These are phyloP conservation scores for Saguinus imperator DNA, from an alignment of 2,113 vertebrate genomes.

Conservation along the genomic window DNA sequence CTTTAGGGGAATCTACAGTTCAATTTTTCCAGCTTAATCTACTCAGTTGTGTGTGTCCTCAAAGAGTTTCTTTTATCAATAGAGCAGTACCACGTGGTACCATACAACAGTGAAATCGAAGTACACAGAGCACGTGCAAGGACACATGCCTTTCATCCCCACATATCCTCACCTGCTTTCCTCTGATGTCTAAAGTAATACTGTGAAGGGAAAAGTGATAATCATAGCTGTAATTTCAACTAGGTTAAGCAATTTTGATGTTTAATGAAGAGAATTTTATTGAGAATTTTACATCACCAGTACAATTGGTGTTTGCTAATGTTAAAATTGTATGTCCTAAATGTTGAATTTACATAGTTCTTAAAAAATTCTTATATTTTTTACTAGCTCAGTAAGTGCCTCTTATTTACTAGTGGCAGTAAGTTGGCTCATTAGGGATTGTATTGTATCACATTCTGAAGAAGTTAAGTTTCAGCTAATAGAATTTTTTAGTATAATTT, in stretches of 20 bases:
- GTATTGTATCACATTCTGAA: neutral
- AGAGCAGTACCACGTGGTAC: neutral
- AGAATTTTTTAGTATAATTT: neutral
- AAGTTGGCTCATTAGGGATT: neutral
- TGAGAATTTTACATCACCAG: constrained; percentile 16
- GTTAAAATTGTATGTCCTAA: neutral
- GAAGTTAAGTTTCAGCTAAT: neutral
- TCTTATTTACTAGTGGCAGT: neutral
- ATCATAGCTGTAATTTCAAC: neutral
- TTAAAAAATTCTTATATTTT: constrained; percentile 1
- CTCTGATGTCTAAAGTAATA: neutral
- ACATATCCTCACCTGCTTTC: neutral
- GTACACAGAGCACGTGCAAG: neutral
- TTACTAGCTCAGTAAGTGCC: neutral
- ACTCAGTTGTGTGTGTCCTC: neutral
- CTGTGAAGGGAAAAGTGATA: neutral
- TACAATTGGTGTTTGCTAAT: constrained; percentile 29
- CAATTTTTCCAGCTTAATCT: neutral
- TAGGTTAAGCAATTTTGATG: neutral
- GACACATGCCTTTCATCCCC: neutral
- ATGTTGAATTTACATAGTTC: neutral
- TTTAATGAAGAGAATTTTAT: constrained; percentile 33
- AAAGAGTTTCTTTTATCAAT: neutral
- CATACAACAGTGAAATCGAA: neutral
- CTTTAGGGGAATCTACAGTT: neutral